These are phyloP conservation scores for Xiphophorus birchmanni DNA, from an alignment of 2,797 vertebrate species.

Conservation along the genomic window DNA sequence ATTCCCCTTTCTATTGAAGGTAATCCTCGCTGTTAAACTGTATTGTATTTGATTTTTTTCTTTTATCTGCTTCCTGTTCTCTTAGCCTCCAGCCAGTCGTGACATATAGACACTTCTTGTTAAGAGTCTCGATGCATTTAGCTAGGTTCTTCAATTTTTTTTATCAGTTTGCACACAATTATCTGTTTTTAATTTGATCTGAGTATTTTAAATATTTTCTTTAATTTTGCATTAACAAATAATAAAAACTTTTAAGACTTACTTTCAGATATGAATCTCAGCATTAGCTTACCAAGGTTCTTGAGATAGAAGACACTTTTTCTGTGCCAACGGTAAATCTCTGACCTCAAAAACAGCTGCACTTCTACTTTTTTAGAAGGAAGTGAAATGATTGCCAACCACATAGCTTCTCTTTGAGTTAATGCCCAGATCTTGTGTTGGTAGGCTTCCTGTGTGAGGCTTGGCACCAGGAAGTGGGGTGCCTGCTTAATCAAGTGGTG, in stretches of 20 bases:
- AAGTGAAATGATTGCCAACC: conserved; percentile 11
- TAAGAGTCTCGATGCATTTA: neutral
- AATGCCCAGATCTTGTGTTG: conserved; percentile 36
- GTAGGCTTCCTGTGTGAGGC: conserved; percentile 60
- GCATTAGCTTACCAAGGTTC: neutral
- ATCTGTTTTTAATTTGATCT: neutral
- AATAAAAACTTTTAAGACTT: neutral
- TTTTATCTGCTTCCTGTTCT: neutral
- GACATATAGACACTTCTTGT: neutral
- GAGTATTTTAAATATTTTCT: neutral
- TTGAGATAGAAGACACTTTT: neutral
- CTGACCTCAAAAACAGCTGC: neutral
- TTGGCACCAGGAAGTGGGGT: conserved; percentile 72
- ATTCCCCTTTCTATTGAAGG: neutral
- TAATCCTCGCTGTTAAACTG: neutral
- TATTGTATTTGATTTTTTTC: neutral
- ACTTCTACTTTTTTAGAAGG: neutral
- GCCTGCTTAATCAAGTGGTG: conserved; percentile 59
- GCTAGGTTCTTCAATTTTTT: neutral
- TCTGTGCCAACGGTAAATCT: neutral
- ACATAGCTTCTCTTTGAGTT: conserved; percentile 1
- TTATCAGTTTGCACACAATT: neutral
- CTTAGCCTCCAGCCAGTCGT: neutral
- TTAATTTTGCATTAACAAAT: neutral
- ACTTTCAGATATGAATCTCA: neutral